A percentile compares a stretch with the other conserved stretches of the same genome.
phyloP scores from a whole-genome alignment of 1,140 invertebrate species.

The Pseudomyrmex pallidus region DNA sequence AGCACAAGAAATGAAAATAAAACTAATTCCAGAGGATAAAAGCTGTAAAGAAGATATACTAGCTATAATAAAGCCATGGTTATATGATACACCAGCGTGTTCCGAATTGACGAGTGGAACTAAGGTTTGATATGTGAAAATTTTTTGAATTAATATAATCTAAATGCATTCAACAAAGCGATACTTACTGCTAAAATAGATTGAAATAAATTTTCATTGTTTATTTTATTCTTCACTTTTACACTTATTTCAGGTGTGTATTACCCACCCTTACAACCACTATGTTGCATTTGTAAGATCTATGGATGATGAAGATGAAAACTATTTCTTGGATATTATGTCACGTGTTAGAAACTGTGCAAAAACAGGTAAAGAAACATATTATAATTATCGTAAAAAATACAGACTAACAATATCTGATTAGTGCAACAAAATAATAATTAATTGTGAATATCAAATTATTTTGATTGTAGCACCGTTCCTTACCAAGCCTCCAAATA shows the following conservation, averaged over 20 bases:
- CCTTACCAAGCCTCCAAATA: conserved; percentile 68
- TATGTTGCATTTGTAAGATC: conserved; percentile 71
- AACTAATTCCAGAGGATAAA: too few relatives aligned
- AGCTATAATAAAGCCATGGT: conserved; percentile 72
- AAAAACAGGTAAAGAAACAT: conserved; percentile 59
- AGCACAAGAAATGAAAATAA: too few relatives aligned
- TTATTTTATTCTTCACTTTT: conserved; percentile 19
- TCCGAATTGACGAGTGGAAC: conserved; percentile 69
- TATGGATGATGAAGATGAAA: conserved; percentile 71
- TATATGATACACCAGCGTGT: conserved; percentile 67
- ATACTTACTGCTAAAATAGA: not conserved
- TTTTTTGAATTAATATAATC: not conserved
- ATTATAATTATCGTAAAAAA: not conserved
- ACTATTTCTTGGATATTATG: conserved; percentile 63
- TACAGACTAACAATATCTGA: too few relatives aligned
- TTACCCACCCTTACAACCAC: conserved; percentile 70
- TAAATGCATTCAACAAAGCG: too few relatives aligned
- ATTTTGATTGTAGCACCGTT: conserved; percentile 60
- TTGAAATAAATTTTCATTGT: not conserved
- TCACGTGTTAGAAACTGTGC: conserved; percentile 76
- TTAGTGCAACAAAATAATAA: too few relatives aligned
- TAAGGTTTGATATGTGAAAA: conserved; percentile 63
- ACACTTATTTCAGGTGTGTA: conserved; percentile 67
- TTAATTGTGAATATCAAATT: not conserved
- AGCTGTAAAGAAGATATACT: conserved; percentile 51